Evolutionary conservation across 35 echinoderm and acorn worm genomes (phyloP).

Genomic region (Lytechinus variegatus): DNA sequence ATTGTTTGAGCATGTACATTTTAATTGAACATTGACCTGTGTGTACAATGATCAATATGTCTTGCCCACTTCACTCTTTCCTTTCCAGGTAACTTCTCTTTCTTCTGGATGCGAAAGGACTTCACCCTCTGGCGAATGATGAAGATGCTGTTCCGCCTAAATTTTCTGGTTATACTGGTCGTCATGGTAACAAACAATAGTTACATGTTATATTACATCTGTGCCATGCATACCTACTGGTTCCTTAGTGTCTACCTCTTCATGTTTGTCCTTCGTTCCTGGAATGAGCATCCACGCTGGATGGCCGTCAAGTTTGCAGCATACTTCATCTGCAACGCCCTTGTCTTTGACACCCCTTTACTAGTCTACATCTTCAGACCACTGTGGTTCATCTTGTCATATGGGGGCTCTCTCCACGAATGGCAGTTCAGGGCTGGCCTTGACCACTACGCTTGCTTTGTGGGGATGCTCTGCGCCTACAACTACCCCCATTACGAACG

Average conservation of each 20-base stretch:
- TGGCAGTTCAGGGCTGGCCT: slow-evolving; percentile 73
- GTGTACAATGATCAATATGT: neutral
- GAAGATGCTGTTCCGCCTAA: slow-evolving; percentile 83
- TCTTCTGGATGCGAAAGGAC: slow-evolving; percentile 88
- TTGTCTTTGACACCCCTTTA: slow-evolving; percentile 73
- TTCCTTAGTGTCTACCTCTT: slow-evolving; percentile 76
- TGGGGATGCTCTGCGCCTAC: slow-evolving; percentile 83
- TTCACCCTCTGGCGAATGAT: slow-evolving; percentile 75
- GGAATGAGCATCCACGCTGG: slow-evolving; percentile 63
- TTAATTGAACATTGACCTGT: neutral
- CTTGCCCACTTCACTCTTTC: neutral
- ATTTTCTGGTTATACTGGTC: slow-evolving; percentile 72
- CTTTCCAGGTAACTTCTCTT: slow-evolving; percentile 78
- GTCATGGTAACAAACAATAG: slow-evolving; percentile 69
- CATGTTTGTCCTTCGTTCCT: slow-evolving; percentile 69
- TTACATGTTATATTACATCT: slow-evolving; percentile 91
- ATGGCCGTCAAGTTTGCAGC: slow-evolving; percentile 75
- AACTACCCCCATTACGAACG: slow-evolving; percentile 78
- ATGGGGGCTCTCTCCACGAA: slow-evolving; percentile 66
- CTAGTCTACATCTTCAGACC: slow-evolving; percentile 56
- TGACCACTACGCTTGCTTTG: slow-evolving; percentile 74
- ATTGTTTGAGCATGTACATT: neutral
- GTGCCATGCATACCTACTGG: slow-evolving; percentile 92
- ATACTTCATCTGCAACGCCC: slow-evolving; percentile 64
- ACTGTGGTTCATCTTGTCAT: slow-evolving; percentile 65